phyloP scores from a whole-genome alignment of 1,140 invertebrate species.

The Camponotus floridanus region DNA sequence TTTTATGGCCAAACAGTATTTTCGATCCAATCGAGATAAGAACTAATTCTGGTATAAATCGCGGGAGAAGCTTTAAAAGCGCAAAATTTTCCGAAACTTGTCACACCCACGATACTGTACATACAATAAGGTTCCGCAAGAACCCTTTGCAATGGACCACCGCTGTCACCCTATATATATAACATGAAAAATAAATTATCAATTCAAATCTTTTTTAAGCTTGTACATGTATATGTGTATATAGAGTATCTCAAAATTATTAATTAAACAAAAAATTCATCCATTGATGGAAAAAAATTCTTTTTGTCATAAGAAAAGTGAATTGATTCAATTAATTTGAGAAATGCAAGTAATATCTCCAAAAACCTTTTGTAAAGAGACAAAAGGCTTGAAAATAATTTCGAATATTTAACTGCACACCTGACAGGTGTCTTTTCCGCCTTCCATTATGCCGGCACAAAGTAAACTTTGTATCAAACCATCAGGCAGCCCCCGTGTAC shows the following conservation, averaged over 20 bases:
- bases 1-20: constrained; percentile 70
- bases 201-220: background rate
- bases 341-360: background rate
- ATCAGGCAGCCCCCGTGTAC: constrained; percentile 82
- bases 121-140: constrained; percentile 81
- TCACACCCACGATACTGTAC: constrained; percentile 84
- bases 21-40: constrained; percentile 88
- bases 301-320: background rate
- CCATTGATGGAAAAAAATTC: background rate
- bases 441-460: constrained; percentile 90
- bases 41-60: constrained; percentile 87
- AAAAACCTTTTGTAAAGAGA: background rate
- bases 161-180: constrained; percentile 87
- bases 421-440: constrained; percentile 93
- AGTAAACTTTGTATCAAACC: constrained; percentile 88
- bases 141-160: constrained; percentile 85
- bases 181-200: background rate
- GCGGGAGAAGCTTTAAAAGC: constrained; percentile 86
- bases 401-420: constrained; percentile 78
- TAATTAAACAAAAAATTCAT: background rate
- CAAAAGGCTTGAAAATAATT: background rate
- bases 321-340: background rate
- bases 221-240: background rate
- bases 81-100: constrained; percentile 87
- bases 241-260: background rate